phyloP scores from a whole-genome alignment of 2,797 vertebrate genomes.

The Sebastes oblongus region DNA sequence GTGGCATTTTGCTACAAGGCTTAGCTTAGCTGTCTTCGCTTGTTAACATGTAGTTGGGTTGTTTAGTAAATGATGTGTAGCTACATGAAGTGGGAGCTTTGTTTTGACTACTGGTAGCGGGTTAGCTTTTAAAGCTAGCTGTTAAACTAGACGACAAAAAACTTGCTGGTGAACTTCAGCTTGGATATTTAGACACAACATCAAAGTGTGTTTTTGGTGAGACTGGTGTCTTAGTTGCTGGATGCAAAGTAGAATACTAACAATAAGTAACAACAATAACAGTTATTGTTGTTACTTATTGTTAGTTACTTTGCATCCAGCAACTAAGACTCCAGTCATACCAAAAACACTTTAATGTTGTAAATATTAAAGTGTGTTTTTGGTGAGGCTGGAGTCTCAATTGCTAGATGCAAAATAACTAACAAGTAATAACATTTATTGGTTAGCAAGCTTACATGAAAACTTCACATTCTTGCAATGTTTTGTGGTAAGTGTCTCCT shows the following conservation, averaged over 20 bases:
- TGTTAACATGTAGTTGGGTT: conserved; percentile 36
- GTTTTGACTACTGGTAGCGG: conserved; percentile 30
- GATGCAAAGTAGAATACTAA: no score
- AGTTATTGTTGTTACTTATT: no score
- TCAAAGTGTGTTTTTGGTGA: neutral
- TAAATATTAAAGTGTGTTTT: neutral
- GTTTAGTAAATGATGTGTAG: neutral
- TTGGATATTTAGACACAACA: neutral
- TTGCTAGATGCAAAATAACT: no score
- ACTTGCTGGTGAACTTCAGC: conserved; percentile 47
- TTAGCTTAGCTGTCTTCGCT: conserved; percentile 60
- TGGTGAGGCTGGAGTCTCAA: neutral
- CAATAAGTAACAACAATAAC: no score
- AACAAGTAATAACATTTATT: no score
- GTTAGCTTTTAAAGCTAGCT: conserved; percentile 16
- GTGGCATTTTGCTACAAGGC: conserved; percentile 65
- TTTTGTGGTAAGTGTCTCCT: no score
- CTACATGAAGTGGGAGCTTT: conserved; percentile 14
- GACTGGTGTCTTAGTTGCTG: neutral
- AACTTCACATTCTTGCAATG: no score
- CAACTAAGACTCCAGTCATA: no score
- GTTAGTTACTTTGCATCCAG: no score
- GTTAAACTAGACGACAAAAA: conserved; percentile 2
- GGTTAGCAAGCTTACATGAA: no score
- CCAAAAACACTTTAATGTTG: no score